Conservation (phyloP, 2,113 vertebrate species). For the Pterocles burchelli region DNA sequence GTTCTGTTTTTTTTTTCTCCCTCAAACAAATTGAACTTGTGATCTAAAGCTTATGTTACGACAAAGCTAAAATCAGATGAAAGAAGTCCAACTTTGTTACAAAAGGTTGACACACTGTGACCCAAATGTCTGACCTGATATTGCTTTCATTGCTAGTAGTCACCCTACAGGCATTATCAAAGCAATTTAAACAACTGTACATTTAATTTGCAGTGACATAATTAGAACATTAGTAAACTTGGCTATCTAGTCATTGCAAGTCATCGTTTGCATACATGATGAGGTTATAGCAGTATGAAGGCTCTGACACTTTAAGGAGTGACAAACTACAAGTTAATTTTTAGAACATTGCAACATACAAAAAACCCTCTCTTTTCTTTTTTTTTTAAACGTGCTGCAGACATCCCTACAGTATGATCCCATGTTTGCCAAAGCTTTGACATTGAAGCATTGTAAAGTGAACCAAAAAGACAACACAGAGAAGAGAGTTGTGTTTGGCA, state of each 20-base stretch:
- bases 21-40: neutral
- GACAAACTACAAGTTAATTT: neutral
- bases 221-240: constrained; percentile 53
- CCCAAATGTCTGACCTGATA: constrained; percentile 43
- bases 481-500: neutral
- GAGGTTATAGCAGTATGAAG: neutral
- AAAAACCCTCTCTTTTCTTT: fast-evolving
- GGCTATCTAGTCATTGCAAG: constrained; percentile 23
- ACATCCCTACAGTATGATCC: neutral
- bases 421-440: neutral
- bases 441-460: constrained; percentile 50
- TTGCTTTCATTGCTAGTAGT: constrained; percentile 7
- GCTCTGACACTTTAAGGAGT: neutral
- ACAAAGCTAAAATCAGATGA: constrained; percentile 8
- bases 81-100: constrained; percentile 22
- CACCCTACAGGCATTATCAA: constrained; percentile 57
- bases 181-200: constrained; percentile 24
- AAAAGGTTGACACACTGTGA: neutral
- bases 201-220: constrained; percentile 47
- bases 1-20: neutral
- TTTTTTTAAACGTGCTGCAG: neutral
- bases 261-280: neutral
- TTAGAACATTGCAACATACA: neutral
- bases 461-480: constrained; percentile 4
- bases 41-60: neutral